Conservation (phyloP, 37 sponge, comb jelly and placozoan species). For the Amphimedon queenslandica region DNA sequence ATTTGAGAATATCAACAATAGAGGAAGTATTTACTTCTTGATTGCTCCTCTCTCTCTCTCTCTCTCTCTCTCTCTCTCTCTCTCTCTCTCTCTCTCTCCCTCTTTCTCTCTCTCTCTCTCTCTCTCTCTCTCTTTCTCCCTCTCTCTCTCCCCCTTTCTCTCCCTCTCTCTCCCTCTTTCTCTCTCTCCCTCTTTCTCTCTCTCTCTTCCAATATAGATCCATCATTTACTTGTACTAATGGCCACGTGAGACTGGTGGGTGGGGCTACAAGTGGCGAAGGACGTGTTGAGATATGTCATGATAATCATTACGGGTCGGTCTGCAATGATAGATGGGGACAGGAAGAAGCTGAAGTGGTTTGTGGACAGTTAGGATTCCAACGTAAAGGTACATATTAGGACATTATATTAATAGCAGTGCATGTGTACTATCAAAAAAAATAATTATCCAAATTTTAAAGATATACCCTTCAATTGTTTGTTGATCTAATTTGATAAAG, state of each 20-base stretch:
- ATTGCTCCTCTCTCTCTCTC: not conserved
- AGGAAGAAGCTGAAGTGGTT: conserved; percentile 34
- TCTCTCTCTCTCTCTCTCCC: not conserved
- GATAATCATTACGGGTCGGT: conserved; percentile 53
- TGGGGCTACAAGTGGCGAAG: conserved; percentile 20
- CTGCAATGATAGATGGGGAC: conserved; percentile 39
- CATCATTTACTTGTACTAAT: conserved; percentile 5
- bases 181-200: not conserved
- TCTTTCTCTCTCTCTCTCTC: not conserved
- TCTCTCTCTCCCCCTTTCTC: not conserved
- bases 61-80: not conserved
- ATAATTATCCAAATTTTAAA: no score
- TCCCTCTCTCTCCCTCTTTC: not conserved
- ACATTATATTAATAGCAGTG: not conserved
- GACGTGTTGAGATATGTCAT: conserved; percentile 55
- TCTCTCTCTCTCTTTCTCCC: not conserved
- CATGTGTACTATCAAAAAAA: not conserved
- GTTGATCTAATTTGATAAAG: not conserved
- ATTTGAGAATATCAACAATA: no score
- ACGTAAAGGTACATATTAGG: not conserved
- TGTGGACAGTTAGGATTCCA: conserved; percentile 62
- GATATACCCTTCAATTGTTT: not conserved
- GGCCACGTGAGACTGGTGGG: conserved; percentile 33
- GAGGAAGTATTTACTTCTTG: no score
- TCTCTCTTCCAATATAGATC: not conserved